These are phyloP conservation scores for Baronia brevicornis DNA, from an alignment of 2,888 invertebrate species.

Conservation along the genomic window DNA sequence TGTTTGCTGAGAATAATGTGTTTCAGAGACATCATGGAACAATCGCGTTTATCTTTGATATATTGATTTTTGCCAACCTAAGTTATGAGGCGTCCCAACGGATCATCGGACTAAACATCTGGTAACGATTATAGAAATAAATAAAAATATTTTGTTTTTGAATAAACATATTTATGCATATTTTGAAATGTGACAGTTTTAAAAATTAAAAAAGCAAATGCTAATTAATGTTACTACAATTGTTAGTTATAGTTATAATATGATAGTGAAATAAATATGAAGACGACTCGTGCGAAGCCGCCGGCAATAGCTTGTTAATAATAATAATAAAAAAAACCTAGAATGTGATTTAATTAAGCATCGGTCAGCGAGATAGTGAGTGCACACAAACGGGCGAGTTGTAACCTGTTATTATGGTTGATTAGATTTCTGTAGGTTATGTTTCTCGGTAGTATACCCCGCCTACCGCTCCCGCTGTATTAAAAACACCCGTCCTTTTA, in stretches of 20 bases:
- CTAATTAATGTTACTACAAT: too few relatives aligned
- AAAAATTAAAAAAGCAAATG: too few relatives aligned
- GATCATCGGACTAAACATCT: conserved; percentile 17
- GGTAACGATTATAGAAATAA: too few relatives aligned
- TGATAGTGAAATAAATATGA: too few relatives aligned
- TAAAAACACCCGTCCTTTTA: conserved; percentile 69
- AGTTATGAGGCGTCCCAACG: conserved; percentile 33
- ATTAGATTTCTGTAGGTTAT: conserved; percentile 75
- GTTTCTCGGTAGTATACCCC: conserved; percentile 74
- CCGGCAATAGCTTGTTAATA: conserved; percentile 32
- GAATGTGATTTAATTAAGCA: conserved; percentile 73
- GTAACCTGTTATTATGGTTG: conserved; percentile 75
- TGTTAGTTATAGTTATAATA: too few relatives aligned
- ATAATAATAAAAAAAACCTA: conserved; percentile 52
- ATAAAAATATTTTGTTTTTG: too few relatives aligned
- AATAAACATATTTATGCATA: too few relatives aligned
- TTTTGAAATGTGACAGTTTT: too few relatives aligned
- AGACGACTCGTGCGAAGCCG: conserved; percentile 20
- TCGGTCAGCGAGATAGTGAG: conserved; percentile 64
- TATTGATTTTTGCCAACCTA: conserved; percentile 41
- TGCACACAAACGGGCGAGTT: conserved; percentile 64
- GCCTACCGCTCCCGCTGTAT: conserved; percentile 73
- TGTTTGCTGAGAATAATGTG: too few relatives aligned
- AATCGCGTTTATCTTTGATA: conserved; percentile 60
- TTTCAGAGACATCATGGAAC: conserved; percentile 39